Base-by-base conservation (phyloP, 2,113 vertebrate genomes). In the Nothocercus julius region DNA sequence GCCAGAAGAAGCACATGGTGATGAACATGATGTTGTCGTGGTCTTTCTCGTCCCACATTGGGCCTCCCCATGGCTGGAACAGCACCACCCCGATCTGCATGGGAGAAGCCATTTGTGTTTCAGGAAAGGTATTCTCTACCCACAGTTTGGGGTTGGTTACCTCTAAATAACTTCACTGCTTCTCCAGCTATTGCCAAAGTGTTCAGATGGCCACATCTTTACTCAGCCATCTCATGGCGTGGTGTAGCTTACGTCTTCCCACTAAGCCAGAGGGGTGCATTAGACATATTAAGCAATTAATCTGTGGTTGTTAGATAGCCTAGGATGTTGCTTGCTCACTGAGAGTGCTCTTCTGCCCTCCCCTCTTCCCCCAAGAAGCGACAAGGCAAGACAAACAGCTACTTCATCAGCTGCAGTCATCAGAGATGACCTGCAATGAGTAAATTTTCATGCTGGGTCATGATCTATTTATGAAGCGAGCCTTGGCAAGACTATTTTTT, bases 1-100 rank as follows among this genome's bases (percentile, higher is more conserved):
- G 99, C 99, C 99, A 99, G 96, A 99, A 99, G 97, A 99, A 99
- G 92, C 99, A 99, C 99, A 99, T 99, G 4, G 99, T 99, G 96
- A 99, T 93, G 54, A 99, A 99, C 98, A 99, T 99, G 95, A 99
- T 56, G 95, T 99, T 99, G 51, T 4, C 63, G 4, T 99, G 98
- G 25, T 96, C 95, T 0, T 91, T 40, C 89, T 98, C 92, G 73
- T 99, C 96, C 99, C 99, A 99, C 13, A 76, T 1, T 0, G 93
- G 94, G 8, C 94, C 95, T 93, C 98, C 99, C 34, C 93, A 98
- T 0, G 98, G 97, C 51, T 98, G 99, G 90, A 97, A 99, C 28
- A 99, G 97, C 44, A 99, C 99, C 38, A 99, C 98, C 30, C 98
- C 99, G 2, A 99, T 99, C 99, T 99, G 96, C 79, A 13, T 87